Evolutionary conservation across 2,113 vertebrate genomes (phyloP).

Genomic region (Rutilus rutilus): DNA sequence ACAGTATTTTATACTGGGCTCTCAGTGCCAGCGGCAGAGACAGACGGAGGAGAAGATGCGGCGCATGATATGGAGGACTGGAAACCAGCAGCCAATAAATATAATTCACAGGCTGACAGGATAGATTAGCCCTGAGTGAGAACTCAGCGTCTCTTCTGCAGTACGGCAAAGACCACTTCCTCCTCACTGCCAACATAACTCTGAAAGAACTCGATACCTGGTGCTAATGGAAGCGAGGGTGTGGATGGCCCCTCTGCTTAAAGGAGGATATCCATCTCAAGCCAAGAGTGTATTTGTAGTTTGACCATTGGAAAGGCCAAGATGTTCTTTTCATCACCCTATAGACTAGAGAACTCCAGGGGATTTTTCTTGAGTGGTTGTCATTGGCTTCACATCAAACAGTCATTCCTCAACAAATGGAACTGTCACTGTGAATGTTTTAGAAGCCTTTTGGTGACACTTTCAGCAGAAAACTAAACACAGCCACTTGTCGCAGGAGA

Average conservation of each 20-base stretch:
- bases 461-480: slow-evolving; percentile 24
- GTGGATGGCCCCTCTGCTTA: background rate
- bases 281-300: slow-evolving; percentile 15
- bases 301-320: slow-evolving; percentile 31
- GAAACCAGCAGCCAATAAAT: slow-evolving; percentile 36
- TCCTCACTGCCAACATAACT: slow-evolving; percentile 10
- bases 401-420: slow-evolving; percentile 40
- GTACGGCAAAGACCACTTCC: slow-evolving; percentile 1
- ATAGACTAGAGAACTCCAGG: background rate
- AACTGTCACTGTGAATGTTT: slow-evolving; percentile 34
- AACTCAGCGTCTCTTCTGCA: slow-evolving; percentile 1
- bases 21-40: slow-evolving; percentile 30
- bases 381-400: slow-evolving; percentile 38
- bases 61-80: background rate
- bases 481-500: background rate
- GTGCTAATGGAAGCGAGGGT: background rate
- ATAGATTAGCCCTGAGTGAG: slow-evolving; percentile 33
- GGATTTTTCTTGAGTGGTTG: slow-evolving; percentile 32
- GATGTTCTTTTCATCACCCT: slow-evolving; percentile 26
- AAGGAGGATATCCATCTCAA: slow-evolving; percentile 34
- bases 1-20: slow-evolving; percentile 13
- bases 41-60: slow-evolving; percentile 24
- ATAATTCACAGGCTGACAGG: slow-evolving; percentile 59
- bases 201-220: background rate
- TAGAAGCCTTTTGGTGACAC: slow-evolving; percentile 21